Base-by-base conservation (phyloP, 2,797 vertebrate genomes). In the Xyrichtys novacula region DNA sequence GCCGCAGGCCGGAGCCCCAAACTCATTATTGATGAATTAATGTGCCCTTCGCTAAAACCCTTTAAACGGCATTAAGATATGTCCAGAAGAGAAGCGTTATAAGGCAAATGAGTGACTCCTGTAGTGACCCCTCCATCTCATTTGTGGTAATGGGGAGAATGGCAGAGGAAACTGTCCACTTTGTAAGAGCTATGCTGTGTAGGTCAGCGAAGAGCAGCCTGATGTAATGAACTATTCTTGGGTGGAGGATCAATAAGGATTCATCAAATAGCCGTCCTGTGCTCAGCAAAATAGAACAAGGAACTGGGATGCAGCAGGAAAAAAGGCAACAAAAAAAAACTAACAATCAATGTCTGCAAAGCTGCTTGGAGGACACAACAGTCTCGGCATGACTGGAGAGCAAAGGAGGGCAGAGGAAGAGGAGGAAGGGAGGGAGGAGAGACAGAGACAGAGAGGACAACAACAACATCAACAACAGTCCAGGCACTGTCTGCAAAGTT, bases 221-320 rank as follows among this genome's bases (percentile, higher is more conserved):
- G 90, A 90, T 87, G 77, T 85, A 81, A 88, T 85, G 77, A 84
- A 91, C 68, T 85, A 88, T 80, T 88, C 73, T 67, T 32, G 40
- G 46, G 40, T 75, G 77, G 64, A 78, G 82, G 85, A 92, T 83
- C 87, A 55, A 84, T 84, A 84, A 48, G 72, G 85, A 90, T 88
- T 80, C 80, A 85, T 63, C 86, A 75, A 75, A 54, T 66, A 6
- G 56, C 31, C 16, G 46, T 44, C 71, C 72, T 74, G 54, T 17
- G 58, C 82, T 88, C 82, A 78, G 85, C 79, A 82, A 71, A 48
- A 76, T 31, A 70, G 80, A 71, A 28, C 25, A 78, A 55, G 71
- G 61, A 73, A 28, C 25, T 76, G 53, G 68, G 61, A 73, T 56
- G 74, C 74, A 73, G 73, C 28, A 66, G 22, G 34, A 52, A 60